A percentile compares a stretch with the other conserved stretches of the same genome.
These are phyloP conservation scores for Solea solea DNA, from an alignment of 2,113 vertebrate species.

Conservation along the genomic window DNA sequence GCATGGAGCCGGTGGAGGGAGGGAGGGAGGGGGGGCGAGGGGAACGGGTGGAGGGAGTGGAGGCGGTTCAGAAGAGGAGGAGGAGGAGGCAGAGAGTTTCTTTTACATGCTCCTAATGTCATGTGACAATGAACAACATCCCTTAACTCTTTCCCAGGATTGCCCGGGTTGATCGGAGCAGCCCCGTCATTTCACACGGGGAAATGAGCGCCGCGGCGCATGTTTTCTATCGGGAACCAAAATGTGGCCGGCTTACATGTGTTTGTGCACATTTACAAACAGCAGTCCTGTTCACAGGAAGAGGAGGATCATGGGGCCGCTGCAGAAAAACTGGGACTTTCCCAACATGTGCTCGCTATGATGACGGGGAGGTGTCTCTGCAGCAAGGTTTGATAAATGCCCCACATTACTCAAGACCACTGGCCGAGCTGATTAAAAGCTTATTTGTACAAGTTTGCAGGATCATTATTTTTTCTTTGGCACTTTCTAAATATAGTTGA, in stretches of 20 bases:
- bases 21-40: conserved; percentile 3
- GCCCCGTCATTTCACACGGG: conserved; percentile 18
- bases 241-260: conserved; percentile 11
- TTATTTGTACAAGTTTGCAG: conserved; percentile 33
- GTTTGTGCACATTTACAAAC: conserved; percentile 37
- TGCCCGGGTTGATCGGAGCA: background rate
- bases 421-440: conserved; percentile 30
- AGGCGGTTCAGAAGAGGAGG: conserved; percentile 8
- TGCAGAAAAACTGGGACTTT: conserved; percentile 49
- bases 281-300: conserved; percentile 38
- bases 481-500: conserved; percentile 59
- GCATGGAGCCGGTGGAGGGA: conserved; percentile 60
- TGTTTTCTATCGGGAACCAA: conserved; percentile 5
- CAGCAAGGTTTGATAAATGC: conserved; percentile 43
- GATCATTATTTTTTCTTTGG: conserved; percentile 46
- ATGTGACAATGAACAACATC: conserved; percentile 94
- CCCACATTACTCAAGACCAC: conserved; percentile 32
- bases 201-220: background rate
- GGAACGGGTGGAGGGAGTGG: conserved; percentile 10
- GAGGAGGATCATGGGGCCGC: conserved; percentile 35
- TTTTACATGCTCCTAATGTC: conserved; percentile 86
- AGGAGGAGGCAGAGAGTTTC: conserved; percentile 54
- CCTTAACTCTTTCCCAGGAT: conserved; percentile 84
- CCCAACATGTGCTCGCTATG: conserved; percentile 58
- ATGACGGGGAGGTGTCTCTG: conserved; percentile 43